Conservation (phyloP, 2,888 invertebrate genomes). For the Mimas tiliae region DNA sequence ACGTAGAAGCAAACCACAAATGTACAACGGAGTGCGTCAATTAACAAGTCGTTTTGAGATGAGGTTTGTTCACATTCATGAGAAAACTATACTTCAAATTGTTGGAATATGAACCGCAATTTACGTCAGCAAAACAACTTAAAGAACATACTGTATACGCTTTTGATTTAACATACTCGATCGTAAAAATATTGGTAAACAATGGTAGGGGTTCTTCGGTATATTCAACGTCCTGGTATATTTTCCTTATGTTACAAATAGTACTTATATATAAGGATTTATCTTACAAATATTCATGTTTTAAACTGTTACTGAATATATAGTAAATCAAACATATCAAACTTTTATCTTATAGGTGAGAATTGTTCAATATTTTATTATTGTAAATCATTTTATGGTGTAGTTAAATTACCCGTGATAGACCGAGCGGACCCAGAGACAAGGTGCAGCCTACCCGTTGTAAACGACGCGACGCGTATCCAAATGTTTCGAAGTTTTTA, state of each 20-base stretch:
- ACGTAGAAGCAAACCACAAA: conserved; percentile 12
- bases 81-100: conserved; percentile 7
- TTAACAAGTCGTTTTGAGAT: neutral
- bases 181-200: neutral
- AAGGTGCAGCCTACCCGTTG: too few relatives aligned
- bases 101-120: conserved; percentile 18
- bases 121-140: neutral
- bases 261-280: neutral
- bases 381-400: neutral
- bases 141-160: neutral
- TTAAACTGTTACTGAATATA: neutral
- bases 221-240: neutral
- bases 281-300: conserved; percentile 1
- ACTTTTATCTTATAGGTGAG: neutral
- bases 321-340: neutral
- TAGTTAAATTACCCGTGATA: too few relatives aligned
- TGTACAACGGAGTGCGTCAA: conserved; percentile 10
- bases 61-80: neutral
- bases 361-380: neutral
- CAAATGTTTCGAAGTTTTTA: too few relatives aligned
- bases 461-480: too few relatives aligned
- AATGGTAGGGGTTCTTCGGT: neutral
- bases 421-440: too few relatives aligned
- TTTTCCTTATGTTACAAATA: neutral
- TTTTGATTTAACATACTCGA: conserved; percentile 2